Evolutionary conservation across 2,797 vertebrate genomes (phyloP), one percentile per base, ranked within the genome.

Genomic region (Kryptopterus vitreolus): DNA sequence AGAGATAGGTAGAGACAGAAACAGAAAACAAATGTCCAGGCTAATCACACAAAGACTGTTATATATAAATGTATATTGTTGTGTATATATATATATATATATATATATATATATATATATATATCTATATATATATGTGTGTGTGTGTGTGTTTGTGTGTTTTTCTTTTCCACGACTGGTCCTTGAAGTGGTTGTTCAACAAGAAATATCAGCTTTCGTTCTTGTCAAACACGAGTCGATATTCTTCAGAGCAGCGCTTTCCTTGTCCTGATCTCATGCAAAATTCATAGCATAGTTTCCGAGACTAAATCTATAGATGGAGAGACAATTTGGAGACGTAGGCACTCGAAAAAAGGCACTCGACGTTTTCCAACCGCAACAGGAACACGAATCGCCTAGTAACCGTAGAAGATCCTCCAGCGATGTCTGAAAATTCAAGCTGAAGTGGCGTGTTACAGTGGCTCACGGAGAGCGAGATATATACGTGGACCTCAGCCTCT

Each of bases 221-320:
- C 53, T 38, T 38, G 71, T 58, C 33, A 73, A 58, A 73, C 71
- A 16, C 24, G 33, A 24, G 33, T 26, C 31, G 33, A 24, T 58
- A n/a, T 73, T 18, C 52, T 5, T 24, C 22, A 38, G 71, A 58
- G 13, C 71, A 57, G 52, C 24, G 33, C 52, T 73, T 58, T 35
- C 16, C 53, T 26, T 18, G 33, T 73, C 35, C 35, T 43, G 53
- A 73, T 38, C 71, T 73, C 61, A 50, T 81, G 66, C 16, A 70
- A 35, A 78, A 29, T 46, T 79, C 66, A 35, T 78, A n/a, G 15
- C 8, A 16, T 43, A 8, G 35, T 50, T 63, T 46, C 52, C 33
- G 43, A 8, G 69, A 62, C 24, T 20, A 73, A 43, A 73, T 58
- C 33, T 73, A 71, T 53, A 24, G 53, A 73, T 11, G 3, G 33